Percentiles rank a stretch among this genome's conserved stretches.
Conservation (phyloP, 1,140 invertebrate genomes). For the Galendromus occidentalis region DNA sequence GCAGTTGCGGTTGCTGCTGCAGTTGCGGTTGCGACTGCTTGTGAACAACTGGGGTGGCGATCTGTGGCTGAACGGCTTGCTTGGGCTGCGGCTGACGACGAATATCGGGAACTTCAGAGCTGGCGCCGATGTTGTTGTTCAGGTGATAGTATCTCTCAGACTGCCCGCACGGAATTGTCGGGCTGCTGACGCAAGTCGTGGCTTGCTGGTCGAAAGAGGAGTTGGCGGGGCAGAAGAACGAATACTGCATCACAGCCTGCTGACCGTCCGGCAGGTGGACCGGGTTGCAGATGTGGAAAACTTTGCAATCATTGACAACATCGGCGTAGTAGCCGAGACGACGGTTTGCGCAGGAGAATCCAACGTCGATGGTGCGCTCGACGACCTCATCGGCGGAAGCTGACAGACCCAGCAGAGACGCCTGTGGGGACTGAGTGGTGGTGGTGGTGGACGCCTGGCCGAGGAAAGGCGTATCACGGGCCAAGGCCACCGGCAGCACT, state of each 20-base stretch:
- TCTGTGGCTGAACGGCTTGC: no score
- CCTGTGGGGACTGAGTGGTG: background rate
- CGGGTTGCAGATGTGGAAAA: slow-evolving; percentile 17
- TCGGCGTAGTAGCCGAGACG: slow-evolving; percentile 17
- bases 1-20: no score
- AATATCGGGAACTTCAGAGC: background rate
- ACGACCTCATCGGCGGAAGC: background rate
- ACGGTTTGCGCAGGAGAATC: slow-evolving; percentile 18
- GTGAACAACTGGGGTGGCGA: no score
- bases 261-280: slow-evolving; percentile 13
- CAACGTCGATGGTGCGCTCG: background rate
- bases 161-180: background rate
- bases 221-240: background rate
- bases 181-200: background rate
- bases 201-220: background rate
- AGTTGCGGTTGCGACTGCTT: no score
- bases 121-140: background rate
- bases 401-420: background rate
- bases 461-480: no score
- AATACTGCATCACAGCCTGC: slow-evolving; percentile 3
- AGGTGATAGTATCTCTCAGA: background rate
- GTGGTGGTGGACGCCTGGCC: background rate
- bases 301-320: slow-evolving; percentile 13
- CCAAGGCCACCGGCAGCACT: no score
- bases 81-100: slow-evolving; percentile 17